Conservation (phyloP, 2,797 vertebrate species). For the Bradypodion pumilum region DNA sequence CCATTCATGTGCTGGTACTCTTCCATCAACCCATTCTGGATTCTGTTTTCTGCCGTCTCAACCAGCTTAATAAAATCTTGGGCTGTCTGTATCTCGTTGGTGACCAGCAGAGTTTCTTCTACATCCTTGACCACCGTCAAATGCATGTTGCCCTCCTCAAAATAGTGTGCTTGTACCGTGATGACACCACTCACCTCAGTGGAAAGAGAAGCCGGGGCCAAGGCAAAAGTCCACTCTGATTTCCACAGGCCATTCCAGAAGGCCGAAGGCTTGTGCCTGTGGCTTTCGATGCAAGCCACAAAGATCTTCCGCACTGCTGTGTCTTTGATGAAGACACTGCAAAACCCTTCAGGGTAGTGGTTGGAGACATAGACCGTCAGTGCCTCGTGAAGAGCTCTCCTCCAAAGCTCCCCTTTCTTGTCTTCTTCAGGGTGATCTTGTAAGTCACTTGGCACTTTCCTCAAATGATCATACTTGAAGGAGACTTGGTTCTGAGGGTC, state of each 20-base stretch:
- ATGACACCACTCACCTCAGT: conserved; percentile 26
- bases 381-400: conserved; percentile 11
- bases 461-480: conserved; percentile 44
- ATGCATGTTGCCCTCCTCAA: conserved; percentile 30
- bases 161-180: conserved; percentile 5
- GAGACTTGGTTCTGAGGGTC: conserved; percentile 31
- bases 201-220: conserved; percentile 11
- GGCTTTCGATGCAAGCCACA: conserved; percentile 20
- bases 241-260: conserved; percentile 43
- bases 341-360: conserved; percentile 34
- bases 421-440: conserved; percentile 30
- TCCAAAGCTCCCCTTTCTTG: conserved; percentile 34
- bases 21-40: conserved; percentile 24
- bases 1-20: conserved; percentile 5
- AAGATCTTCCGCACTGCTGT: conserved; percentile 32
- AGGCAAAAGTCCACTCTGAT: conserved; percentile 29
- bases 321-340: conserved; percentile 47
- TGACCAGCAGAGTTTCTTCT: conserved; percentile 17
- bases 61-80: conserved; percentile 13
- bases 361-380: conserved; percentile 34
- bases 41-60: neutral
- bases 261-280: conserved; percentile 9
- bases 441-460: conserved; percentile 6
- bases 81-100: neutral
- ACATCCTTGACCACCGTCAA: neutral